phyloP scores from a whole-genome alignment of 64 coral and sea anemone genomes.

The Actinia tenebrosa region DNA sequence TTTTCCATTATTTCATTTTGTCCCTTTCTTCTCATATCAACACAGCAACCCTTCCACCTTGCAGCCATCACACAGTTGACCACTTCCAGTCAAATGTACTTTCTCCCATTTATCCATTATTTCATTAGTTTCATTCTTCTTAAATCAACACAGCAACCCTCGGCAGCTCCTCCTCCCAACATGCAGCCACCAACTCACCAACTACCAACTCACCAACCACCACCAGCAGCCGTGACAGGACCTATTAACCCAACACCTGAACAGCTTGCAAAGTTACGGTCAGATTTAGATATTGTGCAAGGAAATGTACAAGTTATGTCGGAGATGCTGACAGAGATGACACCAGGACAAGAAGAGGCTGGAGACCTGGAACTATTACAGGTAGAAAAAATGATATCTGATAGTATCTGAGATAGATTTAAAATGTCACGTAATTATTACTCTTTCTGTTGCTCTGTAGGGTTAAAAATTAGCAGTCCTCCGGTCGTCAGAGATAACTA shows the following conservation, averaged over 20 bases:
- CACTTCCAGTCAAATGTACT: neutral
- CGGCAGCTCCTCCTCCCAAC: neutral
- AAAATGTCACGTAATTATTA: too few species aligned
- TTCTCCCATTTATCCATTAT: neutral
- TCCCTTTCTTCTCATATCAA: too few species aligned
- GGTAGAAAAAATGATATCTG: slow-evolving; percentile 13
- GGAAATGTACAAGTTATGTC: slow-evolving; percentile 96
- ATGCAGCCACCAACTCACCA: neutral
- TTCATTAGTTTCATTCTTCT: neutral
- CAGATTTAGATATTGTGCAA: slow-evolving; percentile 91
- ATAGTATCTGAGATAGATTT: too few species aligned
- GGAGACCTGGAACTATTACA: slow-evolving; percentile 81
- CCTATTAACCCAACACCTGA: slow-evolving; percentile 79
- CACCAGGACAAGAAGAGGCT: slow-evolving; percentile 71
- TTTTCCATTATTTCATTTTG: too few species aligned
- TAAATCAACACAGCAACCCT: neutral
- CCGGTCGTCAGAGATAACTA: too few species aligned
- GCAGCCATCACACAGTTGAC: neutral
- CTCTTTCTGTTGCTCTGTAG: too few species aligned
- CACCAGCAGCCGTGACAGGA: slow-evolving; percentile 25
- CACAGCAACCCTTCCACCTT: neutral
- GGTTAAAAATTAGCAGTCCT: too few species aligned
- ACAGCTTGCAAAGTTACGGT: slow-evolving; percentile 82
- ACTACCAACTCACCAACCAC: slow-evolving; percentile 25
- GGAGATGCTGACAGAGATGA: slow-evolving; percentile 95